Evolutionary conservation across 1,140 invertebrate species (phyloP), one percentile per base, ranked within the genome.

Genomic region (Solenopsis fugax): DNA sequence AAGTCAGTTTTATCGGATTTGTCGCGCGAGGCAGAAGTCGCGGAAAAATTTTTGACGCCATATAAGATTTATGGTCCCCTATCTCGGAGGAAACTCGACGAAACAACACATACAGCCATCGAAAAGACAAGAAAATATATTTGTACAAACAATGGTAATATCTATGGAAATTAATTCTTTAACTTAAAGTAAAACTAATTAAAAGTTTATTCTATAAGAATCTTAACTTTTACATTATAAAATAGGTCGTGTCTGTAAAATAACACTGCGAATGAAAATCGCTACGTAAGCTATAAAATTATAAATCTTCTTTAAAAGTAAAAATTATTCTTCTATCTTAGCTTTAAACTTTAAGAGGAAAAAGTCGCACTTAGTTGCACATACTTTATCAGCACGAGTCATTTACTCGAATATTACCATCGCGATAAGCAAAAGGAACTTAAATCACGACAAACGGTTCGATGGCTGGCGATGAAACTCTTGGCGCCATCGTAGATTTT

Each of bases 401-500:
- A 82, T 82, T 84, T 84, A 41, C 41, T 13, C 24, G 24, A 72
- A 48, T 45, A 72, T 81, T 52, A 34, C 37, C 60, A 73, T 73
- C 80, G 54, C 69, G 78, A 81, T 71, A 81, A 71, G 54, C n/a
- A 18, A 50, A 73, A n/a, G 18, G n/a, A 75, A 13, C 45, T 84
- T 84, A 50, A 84, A 75, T 84, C 69, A 84, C 80, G 52, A 60
- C 24, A 45, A 82, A 48, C 41, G 80, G 50, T 60, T 84, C 29
- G 29, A 73, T 60, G 37, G 54, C 65, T 67, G 41, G 69, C 80
- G 29, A 60, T 34, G 45, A 75, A 60, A 84, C 41, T 60, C 54
- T 50, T 50, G 80, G 80, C 80, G 80, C 80, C 80, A 37, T 73
- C 80, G 29, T 84, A 75, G 80, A 84, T 75, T 84, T 37, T 75